Percentiles rank a stretch among this genome's conserved stretches.
phyloP scores from a whole-genome alignment of 2,797 vertebrate species.

The Malurus leucopterus region DNA sequence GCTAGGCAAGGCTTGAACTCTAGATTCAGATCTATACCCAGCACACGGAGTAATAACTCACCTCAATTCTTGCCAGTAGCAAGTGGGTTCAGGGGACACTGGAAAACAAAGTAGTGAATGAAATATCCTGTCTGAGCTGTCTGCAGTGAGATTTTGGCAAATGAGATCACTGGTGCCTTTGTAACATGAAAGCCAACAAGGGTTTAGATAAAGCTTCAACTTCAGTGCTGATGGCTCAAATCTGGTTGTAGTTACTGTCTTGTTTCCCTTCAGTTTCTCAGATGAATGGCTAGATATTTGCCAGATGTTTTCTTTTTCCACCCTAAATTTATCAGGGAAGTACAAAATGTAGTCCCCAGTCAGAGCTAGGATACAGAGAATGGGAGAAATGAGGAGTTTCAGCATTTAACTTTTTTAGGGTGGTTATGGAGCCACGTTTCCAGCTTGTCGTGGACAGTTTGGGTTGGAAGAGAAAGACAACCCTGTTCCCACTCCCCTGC shows the following conservation, averaged over 20 bases:
- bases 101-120: not conserved
- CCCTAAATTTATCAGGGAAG: not conserved
- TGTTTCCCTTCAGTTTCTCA: not conserved
- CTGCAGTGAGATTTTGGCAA: not conserved
- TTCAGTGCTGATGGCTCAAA: not conserved
- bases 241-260: not conserved
- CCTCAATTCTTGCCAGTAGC: not conserved
- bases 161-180: not conserved
- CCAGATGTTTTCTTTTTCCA: not conserved
- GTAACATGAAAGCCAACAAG: not conserved
- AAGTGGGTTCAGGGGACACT: not conserved
- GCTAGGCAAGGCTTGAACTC: not conserved
- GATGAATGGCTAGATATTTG: not conserved
- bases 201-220: not conserved
- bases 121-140: not conserved
- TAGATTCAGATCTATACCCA: not conserved
- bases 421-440: not conserved
- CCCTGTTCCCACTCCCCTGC: not conserved
- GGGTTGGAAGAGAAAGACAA: not conserved
- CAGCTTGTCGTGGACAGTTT: fast-evolving
- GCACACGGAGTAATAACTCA: not conserved
- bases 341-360: not conserved
- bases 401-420: not conserved
- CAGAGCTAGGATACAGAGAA: not conserved
- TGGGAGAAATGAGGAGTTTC: not conserved